Percentiles rank a stretch among this genome's conserved stretches.
These are phyloP conservation scores for Xyrauchen texanus DNA, from an alignment of 2,113 vertebrate genomes.

Conservation along the genomic window DNA sequence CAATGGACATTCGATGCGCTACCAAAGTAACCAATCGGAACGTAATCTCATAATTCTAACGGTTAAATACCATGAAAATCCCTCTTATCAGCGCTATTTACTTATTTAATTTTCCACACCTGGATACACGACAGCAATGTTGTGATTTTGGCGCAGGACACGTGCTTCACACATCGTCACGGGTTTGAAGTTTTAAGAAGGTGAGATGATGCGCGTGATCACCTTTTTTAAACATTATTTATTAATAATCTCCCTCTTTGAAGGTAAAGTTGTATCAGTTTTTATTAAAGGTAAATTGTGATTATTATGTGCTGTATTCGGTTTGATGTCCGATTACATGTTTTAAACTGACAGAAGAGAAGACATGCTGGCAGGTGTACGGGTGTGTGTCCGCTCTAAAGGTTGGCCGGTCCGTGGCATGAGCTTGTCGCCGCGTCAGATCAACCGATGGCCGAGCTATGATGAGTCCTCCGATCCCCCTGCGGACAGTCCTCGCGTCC, in stretches of 20 bases:
- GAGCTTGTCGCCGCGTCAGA: constrained; percentile 61
- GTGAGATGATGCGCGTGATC: constrained; percentile 46
- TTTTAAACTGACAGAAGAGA: constrained; percentile 36
- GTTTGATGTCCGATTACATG: background rate
- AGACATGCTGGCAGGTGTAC: constrained; percentile 60
- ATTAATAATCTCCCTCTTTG: background rate
- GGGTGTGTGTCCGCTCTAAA: constrained; percentile 46
- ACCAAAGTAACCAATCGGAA: constrained; percentile 46
- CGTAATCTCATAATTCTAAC: constrained; percentile 59
- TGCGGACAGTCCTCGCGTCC: constrained; percentile 68
- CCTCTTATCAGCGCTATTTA: constrained; percentile 39
- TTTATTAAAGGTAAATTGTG: too few relatives aligned
- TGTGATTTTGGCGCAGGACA: constrained; percentile 43
- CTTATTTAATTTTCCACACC: constrained; percentile 38
- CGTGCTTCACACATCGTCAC: constrained; percentile 41
- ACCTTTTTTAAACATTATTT: background rate
- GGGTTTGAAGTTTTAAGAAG: constrained; percentile 50
- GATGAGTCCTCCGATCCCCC: constrained; percentile 55
- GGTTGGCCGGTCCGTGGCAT: constrained; percentile 40
- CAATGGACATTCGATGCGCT: constrained; percentile 58
- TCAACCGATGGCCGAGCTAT: constrained; percentile 63
- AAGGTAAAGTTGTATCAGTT: background rate
- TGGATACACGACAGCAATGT: constrained; percentile 7
- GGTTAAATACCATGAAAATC: constrained; percentile 55
- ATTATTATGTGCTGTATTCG: background rate